Conservation (phyloP, 2,888 invertebrate species). For the Sussaba pulchella region DNA sequence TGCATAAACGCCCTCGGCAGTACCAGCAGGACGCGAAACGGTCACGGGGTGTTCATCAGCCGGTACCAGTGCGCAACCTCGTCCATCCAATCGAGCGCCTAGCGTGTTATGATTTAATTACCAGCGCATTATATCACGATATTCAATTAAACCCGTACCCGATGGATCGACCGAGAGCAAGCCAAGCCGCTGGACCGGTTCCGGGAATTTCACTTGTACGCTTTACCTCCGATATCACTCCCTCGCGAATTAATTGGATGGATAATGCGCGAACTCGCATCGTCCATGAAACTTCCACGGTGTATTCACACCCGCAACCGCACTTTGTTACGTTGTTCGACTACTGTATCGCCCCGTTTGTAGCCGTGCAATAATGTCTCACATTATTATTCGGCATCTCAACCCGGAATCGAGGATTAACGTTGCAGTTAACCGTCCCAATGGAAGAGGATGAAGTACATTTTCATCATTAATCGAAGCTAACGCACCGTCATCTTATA, state of each 20-base stretch:
- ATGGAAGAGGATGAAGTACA: no score
- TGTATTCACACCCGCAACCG: constrained; percentile 9
- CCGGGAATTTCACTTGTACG: constrained; percentile 51
- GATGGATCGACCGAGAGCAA: constrained; percentile 35
- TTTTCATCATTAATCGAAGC: no score
- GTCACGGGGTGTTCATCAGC: constrained; percentile 59
- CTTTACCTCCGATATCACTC: constrained; percentile 30
- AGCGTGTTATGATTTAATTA: constrained; percentile 71
- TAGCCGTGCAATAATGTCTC: neutral
- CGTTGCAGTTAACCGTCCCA: no score
- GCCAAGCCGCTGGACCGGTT: constrained; percentile 48
- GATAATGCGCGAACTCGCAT: constrained; percentile 52
- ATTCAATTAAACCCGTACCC: constrained; percentile 67
- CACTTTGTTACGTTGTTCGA: constrained; percentile 14
- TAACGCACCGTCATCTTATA: no score
- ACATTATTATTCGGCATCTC: neutral
- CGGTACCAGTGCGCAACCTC: constrained; percentile 46
- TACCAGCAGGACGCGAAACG: constrained; percentile 25
- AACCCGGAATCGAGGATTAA: no score
- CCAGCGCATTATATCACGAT: constrained; percentile 68
- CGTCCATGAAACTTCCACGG: neutral
- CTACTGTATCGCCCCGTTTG: neutral
- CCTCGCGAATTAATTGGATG: constrained; percentile 53
- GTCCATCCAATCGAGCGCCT: constrained; percentile 57
- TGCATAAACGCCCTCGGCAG: constrained; percentile 16